Percentiles rank a stretch among this genome's conserved stretches.
Evolutionary conservation across 2,888 invertebrate species (phyloP).

Genomic region (Achlya flavicornis): DNA sequence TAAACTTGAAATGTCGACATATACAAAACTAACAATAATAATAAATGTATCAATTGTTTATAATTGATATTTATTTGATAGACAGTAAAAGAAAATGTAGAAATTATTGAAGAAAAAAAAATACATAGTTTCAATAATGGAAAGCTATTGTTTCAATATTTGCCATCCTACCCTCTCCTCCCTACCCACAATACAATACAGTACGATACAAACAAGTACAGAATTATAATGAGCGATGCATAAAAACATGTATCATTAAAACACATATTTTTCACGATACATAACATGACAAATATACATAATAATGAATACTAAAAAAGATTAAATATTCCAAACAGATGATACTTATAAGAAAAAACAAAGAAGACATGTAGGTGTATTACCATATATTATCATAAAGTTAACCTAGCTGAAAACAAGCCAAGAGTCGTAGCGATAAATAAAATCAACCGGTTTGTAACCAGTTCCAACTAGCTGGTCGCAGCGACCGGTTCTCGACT

Average conservation of each 20-base stretch:
- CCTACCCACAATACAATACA: conserved; percentile 20
- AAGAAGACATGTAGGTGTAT: conserved; percentile 49
- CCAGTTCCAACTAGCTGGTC: conserved; percentile 45
- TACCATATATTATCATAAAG: conserved; percentile 63
- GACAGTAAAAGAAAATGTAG: conserved; percentile 80
- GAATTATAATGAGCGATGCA: conserved; percentile 15
- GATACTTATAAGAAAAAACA: conserved; percentile 48
- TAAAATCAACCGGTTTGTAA: conserved; percentile 47
- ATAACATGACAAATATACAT: conserved; percentile 19
- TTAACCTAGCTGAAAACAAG: conserved; percentile 54
- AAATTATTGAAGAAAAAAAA: conserved; percentile 77
- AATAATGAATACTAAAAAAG: conserved; percentile 22
- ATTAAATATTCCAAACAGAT: conserved; percentile 44
- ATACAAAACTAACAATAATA: conserved; percentile 78
- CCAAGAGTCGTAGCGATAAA: conserved; percentile 46
- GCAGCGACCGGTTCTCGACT: conserved; percentile 40
- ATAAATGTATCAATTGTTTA: conserved; percentile 80
- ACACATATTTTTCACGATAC: conserved; percentile 20
- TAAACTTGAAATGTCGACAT: conserved; percentile 77
- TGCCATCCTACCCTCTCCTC: conserved; percentile 22
- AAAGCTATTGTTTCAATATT: conserved; percentile 58
- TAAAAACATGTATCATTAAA: conserved; percentile 15
- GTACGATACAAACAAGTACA: conserved; percentile 19
- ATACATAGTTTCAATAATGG: conserved; percentile 82
- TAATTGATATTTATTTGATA: conserved; percentile 83